Conservation (phyloP, 2,113 vertebrate genomes). For the Eurystomus gularis region DNA sequence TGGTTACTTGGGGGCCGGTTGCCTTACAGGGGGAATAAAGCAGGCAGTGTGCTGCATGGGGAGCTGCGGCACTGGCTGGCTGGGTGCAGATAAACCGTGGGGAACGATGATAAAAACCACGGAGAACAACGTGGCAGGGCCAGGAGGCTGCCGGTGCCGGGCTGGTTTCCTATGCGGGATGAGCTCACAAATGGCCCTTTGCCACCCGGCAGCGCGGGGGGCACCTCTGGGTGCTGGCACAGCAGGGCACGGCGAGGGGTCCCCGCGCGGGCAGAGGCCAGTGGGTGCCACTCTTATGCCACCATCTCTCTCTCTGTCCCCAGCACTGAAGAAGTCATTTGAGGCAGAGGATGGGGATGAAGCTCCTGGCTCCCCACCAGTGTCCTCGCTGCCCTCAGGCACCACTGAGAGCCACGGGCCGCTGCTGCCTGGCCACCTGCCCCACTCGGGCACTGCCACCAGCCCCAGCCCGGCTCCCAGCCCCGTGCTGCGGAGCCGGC, state of each 20-base stretch:
- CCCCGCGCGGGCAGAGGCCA: rapidly evolving
- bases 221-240: not conserved
- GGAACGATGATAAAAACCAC: not conserved
- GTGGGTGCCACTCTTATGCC: not conserved
- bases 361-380: slow-evolving; percentile 54
- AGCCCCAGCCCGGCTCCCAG: slow-evolving; percentile 64
- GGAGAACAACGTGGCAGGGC: not conserved
- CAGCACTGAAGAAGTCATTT: slow-evolving; percentile 87
- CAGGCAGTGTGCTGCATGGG: not conserved
- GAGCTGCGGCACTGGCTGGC: not conserved
- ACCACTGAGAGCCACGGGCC: slow-evolving; percentile 34
- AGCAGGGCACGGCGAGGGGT: rapidly evolving
- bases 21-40: slow-evolving; percentile 56
- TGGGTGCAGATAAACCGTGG: not conserved
- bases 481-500: slow-evolving; percentile 64
- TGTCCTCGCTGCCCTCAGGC: slow-evolving; percentile 28
- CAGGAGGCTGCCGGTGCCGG: not conserved
- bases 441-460: not conserved
- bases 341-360: slow-evolving; percentile 82
- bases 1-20: slow-evolving; percentile 6
- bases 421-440: slow-evolving; percentile 43
- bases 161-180: not conserved
- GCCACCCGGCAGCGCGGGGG: rapidly evolving
- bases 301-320: not conserved
- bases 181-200: not conserved